Evolutionary conservation across 2,888 invertebrate species (phyloP).

Genomic region (Hypomecis punctinalis): DNA sequence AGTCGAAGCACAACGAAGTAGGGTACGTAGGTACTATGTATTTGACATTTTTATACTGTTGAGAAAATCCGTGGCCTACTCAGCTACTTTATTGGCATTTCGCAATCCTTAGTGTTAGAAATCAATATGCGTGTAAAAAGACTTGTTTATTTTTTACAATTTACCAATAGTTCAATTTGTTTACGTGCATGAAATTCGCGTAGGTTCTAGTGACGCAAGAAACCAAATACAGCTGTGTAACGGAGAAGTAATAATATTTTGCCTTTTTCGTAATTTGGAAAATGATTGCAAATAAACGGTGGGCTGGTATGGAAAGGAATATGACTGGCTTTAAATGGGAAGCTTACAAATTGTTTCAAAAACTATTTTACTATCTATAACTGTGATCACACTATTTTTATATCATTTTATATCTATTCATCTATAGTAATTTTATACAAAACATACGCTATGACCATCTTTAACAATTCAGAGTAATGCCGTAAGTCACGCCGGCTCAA

Average conservation of each 20-base stretch:
- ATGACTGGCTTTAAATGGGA: constrained; percentile 8
- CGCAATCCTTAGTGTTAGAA: constrained; percentile 20
- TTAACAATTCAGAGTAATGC: too few relatives aligned
- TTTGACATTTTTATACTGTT: too few relatives aligned
- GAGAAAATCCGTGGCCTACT: too few relatives aligned
- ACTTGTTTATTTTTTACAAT: constrained; percentile 42
- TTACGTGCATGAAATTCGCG: constrained; percentile 61
- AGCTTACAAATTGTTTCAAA: constrained; percentile 4
- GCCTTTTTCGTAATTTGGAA: constrained; percentile 46
- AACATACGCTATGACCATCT: too few relatives aligned
- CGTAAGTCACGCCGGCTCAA: too few relatives aligned
- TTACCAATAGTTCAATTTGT: constrained; percentile 39
- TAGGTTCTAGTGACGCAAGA: constrained; percentile 48
- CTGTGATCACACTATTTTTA: too few relatives aligned
- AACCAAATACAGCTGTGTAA: constrained; percentile 41
- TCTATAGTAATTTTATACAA: too few relatives aligned
- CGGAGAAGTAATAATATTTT: constrained; percentile 35
- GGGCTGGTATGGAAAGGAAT: constrained; percentile 40
- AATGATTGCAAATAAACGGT: constrained; percentile 47
- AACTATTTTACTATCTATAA: constrained; percentile 7
- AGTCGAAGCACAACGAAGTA: not conserved
- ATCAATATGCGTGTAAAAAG: constrained; percentile 13
- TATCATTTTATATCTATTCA: too few relatives aligned
- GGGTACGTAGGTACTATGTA: too few relatives aligned
- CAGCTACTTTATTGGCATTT: constrained; percentile 14